Percentiles rank a stretch among this genome's conserved stretches.
These are phyloP conservation scores for Hydractinia symbiolongicarpus DNA, from an alignment of 30 jellyfish, hydroid and myxozoan genomes.

Conservation along the genomic window DNA sequence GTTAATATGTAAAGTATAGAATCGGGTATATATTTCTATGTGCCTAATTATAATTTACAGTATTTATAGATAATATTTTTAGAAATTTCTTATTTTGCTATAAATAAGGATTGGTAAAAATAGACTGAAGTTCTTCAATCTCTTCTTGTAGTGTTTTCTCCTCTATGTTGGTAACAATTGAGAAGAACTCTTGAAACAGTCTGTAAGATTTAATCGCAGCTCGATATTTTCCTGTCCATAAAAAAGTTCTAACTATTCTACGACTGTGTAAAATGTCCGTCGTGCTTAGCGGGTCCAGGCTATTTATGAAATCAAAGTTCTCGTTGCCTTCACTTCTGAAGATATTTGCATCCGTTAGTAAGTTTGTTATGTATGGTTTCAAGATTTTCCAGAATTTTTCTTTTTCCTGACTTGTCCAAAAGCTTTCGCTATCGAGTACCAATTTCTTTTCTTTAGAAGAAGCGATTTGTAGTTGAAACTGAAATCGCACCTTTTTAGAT, in stretches of 20 bases:
- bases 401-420: slow-evolving; percentile 3
- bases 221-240: not conserved
- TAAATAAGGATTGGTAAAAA: no score
- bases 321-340: not conserved
- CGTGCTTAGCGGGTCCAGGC: slow-evolving; percentile 6
- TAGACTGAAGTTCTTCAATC: no score
- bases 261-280: not conserved
- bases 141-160: no score
- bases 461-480: no score
- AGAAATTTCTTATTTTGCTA: no score
- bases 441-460: not conserved
- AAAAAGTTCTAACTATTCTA: not conserved
- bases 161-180: no score
- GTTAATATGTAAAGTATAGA: no score
- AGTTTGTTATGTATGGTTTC: not conserved
- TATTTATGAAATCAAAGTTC: not conserved
- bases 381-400: not conserved
- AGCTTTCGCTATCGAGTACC: not conserved
- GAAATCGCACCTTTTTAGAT: no score
- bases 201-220: not conserved
- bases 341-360: not conserved
- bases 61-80: no score
- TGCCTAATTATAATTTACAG: no score
- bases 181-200: not conserved
- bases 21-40: no score